A percentile compares a stretch with the other conserved stretches of the same genome.
phyloP scores from a whole-genome alignment of 2,113 vertebrate genomes.

The Cynoglossus semilaevis region DNA sequence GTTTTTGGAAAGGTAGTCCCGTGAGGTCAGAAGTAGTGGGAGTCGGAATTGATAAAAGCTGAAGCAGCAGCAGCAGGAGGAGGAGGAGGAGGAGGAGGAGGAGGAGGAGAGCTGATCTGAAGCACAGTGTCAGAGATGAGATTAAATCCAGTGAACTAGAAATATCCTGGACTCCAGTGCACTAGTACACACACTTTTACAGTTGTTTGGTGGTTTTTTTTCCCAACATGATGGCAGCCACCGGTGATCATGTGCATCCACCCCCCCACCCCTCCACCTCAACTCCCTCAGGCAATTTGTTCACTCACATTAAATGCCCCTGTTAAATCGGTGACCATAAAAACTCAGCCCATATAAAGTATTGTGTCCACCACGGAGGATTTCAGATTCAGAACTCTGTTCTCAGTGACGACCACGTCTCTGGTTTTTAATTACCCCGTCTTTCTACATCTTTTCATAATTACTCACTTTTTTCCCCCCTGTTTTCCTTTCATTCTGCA shows the following conservation, averaged over 20 bases:
- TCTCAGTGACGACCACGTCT: background rate
- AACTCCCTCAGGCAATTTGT: slow-evolving; percentile 11
- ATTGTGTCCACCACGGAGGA: background rate
- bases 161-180: slow-evolving; percentile 28
- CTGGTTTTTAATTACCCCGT: background rate
- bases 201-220: slow-evolving; percentile 9
- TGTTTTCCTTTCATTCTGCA: background rate
- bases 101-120: slow-evolving; percentile 45
- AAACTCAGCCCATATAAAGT: background rate
- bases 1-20: slow-evolving; percentile 44
- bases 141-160: slow-evolving; percentile 48
- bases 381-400: slow-evolving; percentile 7
- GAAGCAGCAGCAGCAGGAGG: slow-evolving; percentile 3
- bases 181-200: background rate
- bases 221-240: background rate
- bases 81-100: background rate
- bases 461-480: background rate
- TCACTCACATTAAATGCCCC: slow-evolving; percentile 10
- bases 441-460: background rate
- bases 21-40: slow-evolving; percentile 62
- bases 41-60: slow-evolving; percentile 33
- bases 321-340: slow-evolving; percentile 6
- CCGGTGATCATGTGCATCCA: slow-evolving; percentile 12
- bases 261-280: too few species aligned
- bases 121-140: slow-evolving; percentile 40